Base-by-base conservation (phyloP, 64 coral and sea anemone species). In the Catalaphyllia jardinei region DNA sequence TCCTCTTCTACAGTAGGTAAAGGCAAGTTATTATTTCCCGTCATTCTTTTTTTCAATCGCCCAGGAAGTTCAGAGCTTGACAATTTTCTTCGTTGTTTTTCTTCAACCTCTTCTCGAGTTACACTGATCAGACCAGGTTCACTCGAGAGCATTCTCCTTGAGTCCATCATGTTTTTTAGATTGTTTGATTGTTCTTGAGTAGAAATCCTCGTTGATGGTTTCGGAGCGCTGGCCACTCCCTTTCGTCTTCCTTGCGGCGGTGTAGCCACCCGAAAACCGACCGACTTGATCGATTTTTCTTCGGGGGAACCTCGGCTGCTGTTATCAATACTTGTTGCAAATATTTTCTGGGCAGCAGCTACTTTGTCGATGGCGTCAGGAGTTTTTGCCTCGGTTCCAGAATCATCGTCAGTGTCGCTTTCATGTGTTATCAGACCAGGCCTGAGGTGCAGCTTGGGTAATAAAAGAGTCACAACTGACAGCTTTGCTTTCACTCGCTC, bases 401-500 rank as follows among this genome's bases (percentile, higher is more conserved):
- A 71, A 27, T 85, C 62, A 64, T 64, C 35, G 11, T 85, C 81
- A 27, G 22, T n/a, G 62, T 85, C 81, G 15, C 81, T 85, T 46
- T 50, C 81, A 12, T 28, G 31, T 10, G 81, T 85, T 64, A 85
- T 85, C 22, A 85, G 24, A 85, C 81, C 81, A 25, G 91, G 28
- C 29, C 81, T 81, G 27, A 90, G 82, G 2, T 71, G 87, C 33
- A 96, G 54, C 20, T 85, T 89, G 50, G 94, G 94, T 29, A 96
- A 72, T 16, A 96, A 31, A 59, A 78, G 79, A 24, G 94, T 90
- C 28, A 96, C 91, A 24, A 90, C 88, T 18, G 91, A 86, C 54
- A 96, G 59, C 54, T 96, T 96, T 39, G 94, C 80, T 0, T 84
- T 83, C 3, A 96, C 82, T 28, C 94, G 87, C 15, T 93, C 91